phyloP scores from a whole-genome alignment of 2,888 invertebrate genomes.

The Serripes groenlandicus region DNA sequence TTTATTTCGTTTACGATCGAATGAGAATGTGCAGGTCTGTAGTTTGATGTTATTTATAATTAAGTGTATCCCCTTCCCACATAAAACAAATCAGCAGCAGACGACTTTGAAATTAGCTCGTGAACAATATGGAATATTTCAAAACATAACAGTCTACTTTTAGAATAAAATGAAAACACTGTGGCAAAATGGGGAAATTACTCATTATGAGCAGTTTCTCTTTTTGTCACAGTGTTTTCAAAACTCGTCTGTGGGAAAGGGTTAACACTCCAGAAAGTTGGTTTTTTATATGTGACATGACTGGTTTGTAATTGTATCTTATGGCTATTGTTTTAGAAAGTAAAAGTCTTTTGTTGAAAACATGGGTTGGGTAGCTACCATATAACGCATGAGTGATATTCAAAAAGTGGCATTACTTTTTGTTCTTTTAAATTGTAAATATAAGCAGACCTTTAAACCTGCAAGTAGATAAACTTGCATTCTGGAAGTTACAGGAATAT shows the following conservation, averaged over 20 bases:
- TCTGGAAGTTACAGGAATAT: too few species aligned
- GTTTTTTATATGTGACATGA: background rate
- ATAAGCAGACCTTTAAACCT: too few species aligned
- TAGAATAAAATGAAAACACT: background rate
- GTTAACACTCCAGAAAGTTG: background rate
- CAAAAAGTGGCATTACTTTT: constrained; percentile 1
- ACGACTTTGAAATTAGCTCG: background rate
- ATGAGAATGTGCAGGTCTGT: background rate
- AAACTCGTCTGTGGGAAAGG: background rate
- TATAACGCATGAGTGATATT: constrained; percentile 18
- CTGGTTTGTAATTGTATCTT: too few species aligned
- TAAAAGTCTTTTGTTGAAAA: constrained; percentile 33
- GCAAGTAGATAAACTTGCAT: too few species aligned
- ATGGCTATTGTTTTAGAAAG: constrained; percentile 17
- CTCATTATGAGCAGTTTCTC: background rate
- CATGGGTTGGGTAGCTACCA: constrained; percentile 40
- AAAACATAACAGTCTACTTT: too few species aligned
- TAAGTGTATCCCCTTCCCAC: background rate
- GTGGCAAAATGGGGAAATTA: background rate
- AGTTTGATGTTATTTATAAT: background rate
- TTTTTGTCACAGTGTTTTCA: constrained; percentile 2
- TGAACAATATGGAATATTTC: background rate
- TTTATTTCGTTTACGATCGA: too few species aligned
- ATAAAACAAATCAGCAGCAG: background rate
- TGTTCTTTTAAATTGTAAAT: too few species aligned